phyloP scores from a whole-genome alignment of 2,888 invertebrate species.

The Chloroclysta siterata region DNA sequence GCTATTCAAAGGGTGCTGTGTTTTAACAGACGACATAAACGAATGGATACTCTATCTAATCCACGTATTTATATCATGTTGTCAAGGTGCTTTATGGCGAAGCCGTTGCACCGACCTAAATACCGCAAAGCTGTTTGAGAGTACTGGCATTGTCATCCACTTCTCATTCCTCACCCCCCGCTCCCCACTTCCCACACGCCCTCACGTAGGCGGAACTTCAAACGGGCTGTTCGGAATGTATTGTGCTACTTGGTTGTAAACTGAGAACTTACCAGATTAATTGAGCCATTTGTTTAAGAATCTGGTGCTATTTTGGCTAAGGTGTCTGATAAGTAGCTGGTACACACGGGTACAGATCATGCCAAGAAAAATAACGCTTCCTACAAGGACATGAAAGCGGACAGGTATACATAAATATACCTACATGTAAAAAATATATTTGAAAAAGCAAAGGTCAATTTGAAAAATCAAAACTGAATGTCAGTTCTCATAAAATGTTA shows the following conservation, averaged over 20 bases:
- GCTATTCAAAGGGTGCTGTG: no score
- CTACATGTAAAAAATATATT: no score
- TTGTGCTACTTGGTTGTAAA: conserved; percentile 17
- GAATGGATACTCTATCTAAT: not conserved
- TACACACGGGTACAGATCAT: no score
- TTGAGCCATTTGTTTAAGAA: conserved; percentile 13
- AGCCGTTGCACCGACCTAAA: not conserved
- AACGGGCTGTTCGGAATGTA: conserved; percentile 19
- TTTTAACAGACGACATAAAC: no score
- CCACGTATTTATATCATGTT: not conserved
- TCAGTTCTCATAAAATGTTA: no score
- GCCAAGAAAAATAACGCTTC: no score
- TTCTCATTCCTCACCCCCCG: not conserved
- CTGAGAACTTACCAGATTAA: conserved; percentile 19
- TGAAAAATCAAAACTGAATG: no score
- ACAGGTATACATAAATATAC: no score
- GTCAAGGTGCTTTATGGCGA: not conserved
- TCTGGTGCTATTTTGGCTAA: not conserved
- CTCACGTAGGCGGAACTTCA: conserved; percentile 9
- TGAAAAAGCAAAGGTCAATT: no score
- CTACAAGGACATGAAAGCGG: no score
- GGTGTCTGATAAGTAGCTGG: not conserved
- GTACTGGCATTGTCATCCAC: not conserved
- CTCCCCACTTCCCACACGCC: not conserved
- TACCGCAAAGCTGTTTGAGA: conserved; percentile 3